Percentiles rank a stretch among this genome's conserved stretches.
phyloP scores from a whole-genome alignment of 2,888 invertebrate species.

The Nomada lathburiana region DNA sequence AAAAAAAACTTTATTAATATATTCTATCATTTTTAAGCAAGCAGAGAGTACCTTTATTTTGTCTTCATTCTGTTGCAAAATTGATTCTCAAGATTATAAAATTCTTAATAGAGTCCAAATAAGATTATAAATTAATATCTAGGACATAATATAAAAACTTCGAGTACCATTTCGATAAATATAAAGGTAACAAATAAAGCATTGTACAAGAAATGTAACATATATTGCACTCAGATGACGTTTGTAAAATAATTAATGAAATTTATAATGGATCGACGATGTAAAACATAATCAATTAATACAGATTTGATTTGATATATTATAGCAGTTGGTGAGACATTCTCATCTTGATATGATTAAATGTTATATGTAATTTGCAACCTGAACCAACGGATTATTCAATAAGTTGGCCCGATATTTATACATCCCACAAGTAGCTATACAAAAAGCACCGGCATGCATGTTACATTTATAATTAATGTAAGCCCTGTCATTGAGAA shows the following conservation, averaged over 20 bases:
- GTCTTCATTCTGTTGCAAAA: slow-evolving; percentile 58
- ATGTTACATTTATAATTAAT: slow-evolving; percentile 62
- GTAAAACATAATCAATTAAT: slow-evolving; percentile 37
- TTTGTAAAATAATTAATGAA: slow-evolving; percentile 55
- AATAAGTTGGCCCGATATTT: slow-evolving; percentile 58
- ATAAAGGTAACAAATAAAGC: slow-evolving; percentile 51
- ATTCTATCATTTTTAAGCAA: slow-evolving; percentile 64
- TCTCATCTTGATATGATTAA: slow-evolving; percentile 70
- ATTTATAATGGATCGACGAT: slow-evolving; percentile 23
- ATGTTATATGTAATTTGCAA: slow-evolving; percentile 53
- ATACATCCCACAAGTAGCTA: slow-evolving; percentile 68
- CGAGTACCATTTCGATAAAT: slow-evolving; percentile 42
- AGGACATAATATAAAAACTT: slow-evolving; percentile 40
- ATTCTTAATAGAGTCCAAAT: slow-evolving; percentile 60
- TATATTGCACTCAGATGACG: slow-evolving; percentile 51
- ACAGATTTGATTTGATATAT: slow-evolving; percentile 38
- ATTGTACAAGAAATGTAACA: slow-evolving; percentile 49
- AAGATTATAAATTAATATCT: slow-evolving; percentile 44
- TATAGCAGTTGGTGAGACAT: slow-evolving; percentile 37
- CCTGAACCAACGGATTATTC: slow-evolving; percentile 53
- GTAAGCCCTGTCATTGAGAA: slow-evolving; percentile 48
- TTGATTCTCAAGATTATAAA: slow-evolving; percentile 61
- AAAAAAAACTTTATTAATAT: slow-evolving; percentile 36
- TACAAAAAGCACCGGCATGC: slow-evolving; percentile 74
- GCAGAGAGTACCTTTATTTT: slow-evolving; percentile 71